Conservation (phyloP, 2,113 vertebrate species). For the Hippocampus barbouri region DNA sequence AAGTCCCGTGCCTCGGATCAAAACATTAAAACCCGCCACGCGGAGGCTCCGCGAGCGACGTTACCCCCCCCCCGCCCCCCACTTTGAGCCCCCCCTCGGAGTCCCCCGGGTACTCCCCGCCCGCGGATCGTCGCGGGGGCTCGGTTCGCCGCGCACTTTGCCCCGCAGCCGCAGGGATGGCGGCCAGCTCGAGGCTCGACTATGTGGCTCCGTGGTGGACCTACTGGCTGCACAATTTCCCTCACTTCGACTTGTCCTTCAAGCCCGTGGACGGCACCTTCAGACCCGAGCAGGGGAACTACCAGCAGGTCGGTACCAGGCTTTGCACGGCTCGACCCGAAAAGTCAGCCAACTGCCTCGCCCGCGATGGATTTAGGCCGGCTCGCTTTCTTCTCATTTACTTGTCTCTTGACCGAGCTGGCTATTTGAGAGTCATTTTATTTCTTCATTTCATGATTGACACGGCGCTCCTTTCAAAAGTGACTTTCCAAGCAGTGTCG, state of each 20-base stretch:
- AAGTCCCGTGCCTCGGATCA: slow-evolving; percentile 28
- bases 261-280: slow-evolving; percentile 76
- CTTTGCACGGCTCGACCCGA: neutral
- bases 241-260: slow-evolving; percentile 76
- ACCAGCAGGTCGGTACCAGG: slow-evolving; percentile 80
- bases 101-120: neutral
- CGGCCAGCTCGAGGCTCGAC: slow-evolving; percentile 73
- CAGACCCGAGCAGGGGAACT: slow-evolving; percentile 76
- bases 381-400: no score
- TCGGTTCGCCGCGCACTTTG: neutral
- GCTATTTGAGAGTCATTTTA: no score
- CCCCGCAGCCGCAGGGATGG: slow-evolving; percentile 66
- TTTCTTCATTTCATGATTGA: no score
- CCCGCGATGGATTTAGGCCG: no score
- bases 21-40: neutral
- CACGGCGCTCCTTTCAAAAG: no score
- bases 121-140: slow-evolving; percentile 4
- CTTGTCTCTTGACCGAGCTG: no score
- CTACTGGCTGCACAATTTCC: slow-evolving; percentile 88
- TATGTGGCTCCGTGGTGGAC: slow-evolving; percentile 93
- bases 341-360: neutral
- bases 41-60: neutral
- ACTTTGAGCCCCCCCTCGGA: neutral
- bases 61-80: no score
- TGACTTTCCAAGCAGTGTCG: no score